Evolutionary conservation across 2,113 vertebrate genomes (phyloP).

Genomic region (Tamias sibiricus): DNA sequence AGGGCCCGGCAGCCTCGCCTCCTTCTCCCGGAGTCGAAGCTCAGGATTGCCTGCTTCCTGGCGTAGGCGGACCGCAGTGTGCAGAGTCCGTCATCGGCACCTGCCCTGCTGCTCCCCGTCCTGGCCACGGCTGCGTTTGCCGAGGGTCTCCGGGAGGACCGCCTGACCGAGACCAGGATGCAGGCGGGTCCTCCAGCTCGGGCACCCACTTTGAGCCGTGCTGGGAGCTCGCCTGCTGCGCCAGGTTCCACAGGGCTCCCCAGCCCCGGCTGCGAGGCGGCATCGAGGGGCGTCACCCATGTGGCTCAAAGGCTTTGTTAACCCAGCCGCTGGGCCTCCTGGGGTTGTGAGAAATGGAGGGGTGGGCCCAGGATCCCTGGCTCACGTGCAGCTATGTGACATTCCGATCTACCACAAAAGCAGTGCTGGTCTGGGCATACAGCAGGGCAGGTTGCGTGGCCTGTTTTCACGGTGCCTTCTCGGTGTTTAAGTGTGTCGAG

Average conservation of each 20-base stretch:
- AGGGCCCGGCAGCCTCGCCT: too few relatives aligned
- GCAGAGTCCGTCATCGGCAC: accelerated
- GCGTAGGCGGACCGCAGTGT: accelerated
- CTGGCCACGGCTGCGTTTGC: too few relatives aligned
- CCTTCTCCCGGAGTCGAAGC: too few relatives aligned
- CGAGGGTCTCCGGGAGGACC: too few relatives aligned
- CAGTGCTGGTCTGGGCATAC: too few relatives aligned
- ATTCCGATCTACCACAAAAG: not conserved
- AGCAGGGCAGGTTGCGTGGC: too few relatives aligned
- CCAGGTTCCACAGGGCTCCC: accelerated
- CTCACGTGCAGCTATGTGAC: too few relatives aligned
- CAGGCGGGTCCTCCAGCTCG: not conserved
- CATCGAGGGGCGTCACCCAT: not conserved
- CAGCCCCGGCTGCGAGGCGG: not conserved
- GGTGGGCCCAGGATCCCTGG: not conserved
- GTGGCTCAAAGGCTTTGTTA: not conserved
- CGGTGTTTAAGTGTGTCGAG: too few relatives aligned
- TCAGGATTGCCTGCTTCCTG: too few relatives aligned
- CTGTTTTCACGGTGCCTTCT: too few relatives aligned
- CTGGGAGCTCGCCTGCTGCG: not conserved
- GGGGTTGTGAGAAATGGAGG: not conserved
- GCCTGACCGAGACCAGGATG: not conserved
- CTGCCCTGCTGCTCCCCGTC: too few relatives aligned
- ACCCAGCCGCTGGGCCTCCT: accelerated
- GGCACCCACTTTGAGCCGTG: not conserved